These are phyloP conservation scores for Lottia scabra DNA, from an alignment of 2,888 invertebrate species.

Conservation along the genomic window DNA sequence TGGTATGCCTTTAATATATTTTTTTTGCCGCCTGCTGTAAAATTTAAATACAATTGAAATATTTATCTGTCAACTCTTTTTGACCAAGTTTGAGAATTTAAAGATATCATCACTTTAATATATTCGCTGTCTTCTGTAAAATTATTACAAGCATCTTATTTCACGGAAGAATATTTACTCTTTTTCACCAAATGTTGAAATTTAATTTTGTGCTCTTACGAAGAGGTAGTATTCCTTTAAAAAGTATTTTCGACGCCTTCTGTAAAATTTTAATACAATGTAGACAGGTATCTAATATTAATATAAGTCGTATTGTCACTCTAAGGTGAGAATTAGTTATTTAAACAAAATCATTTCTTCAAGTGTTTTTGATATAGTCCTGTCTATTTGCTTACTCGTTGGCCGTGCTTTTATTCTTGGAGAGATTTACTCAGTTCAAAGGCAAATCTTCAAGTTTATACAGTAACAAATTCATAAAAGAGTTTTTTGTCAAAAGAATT, in stretches of 20 bases:
- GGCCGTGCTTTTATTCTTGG: background rate
- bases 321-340: background rate
- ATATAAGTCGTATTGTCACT: background rate
- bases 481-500: background rate
- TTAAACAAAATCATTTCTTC: background rate
- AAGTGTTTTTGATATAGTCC: slow-evolving; percentile 1
- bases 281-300: background rate
- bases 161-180: too few relatives aligned
- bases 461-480: background rate
- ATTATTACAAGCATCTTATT: too few relatives aligned
- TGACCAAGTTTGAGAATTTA: too few relatives aligned
- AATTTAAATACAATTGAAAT: too few relatives aligned
- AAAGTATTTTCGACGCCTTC: background rate
- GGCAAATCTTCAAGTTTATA: background rate
- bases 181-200: too few relatives aligned
- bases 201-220: too few relatives aligned
- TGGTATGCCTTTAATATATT: too few relatives aligned
- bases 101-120: too few relatives aligned
- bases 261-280: background rate
- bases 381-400: background rate
- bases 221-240: too few relatives aligned
- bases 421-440: background rate
- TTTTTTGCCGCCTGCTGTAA: too few relatives aligned
- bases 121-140: too few relatives aligned
- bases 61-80: too few relatives aligned